Evolutionary conservation across 2,888 invertebrate genomes (phyloP), one percentile per base, ranked within the genome.

Genomic region (Heliconius erato): DNA sequence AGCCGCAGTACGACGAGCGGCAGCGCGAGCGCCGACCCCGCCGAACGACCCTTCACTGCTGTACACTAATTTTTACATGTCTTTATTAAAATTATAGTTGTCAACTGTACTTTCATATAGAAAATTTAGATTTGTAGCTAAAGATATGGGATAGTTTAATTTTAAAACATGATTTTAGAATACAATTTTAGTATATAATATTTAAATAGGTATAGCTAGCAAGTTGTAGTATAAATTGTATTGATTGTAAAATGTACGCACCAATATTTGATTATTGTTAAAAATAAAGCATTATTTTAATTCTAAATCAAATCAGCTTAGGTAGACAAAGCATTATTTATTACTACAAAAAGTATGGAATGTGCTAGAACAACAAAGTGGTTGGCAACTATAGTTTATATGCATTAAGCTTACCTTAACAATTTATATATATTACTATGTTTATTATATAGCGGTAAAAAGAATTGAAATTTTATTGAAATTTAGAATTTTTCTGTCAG

Each of bases 21-120:
- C 0, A 92, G 94, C 9, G 89, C 85, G 76, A 94, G 86, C 65
- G 96, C 92, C 77, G 97, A 95, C 92, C 96, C 92, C 54, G 89
- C 87, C 79, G 94, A 94, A 83, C 91, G 96, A 1, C 96, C 96
- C 7, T 92, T 90, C 91, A 96, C 96, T 83, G 91, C 95, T 89
- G 95, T 96, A 9, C 78, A 67, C 11, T 65, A 44, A 44, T 40
- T 16, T 19, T n/a, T n/a, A 12, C 63, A n/a, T 63, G 1, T n/a
- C n/a, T 23, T n/a, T 63, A n/a, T 63, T 63, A 11, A 12, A 23
- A 63, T 63, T n/a, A 63, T 63, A n/a, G n/a, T 63, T n/a, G 63
- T n/a, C 63, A 63, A 63, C n/a, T n/a, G 0, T 23, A 54, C 5
- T 49, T 6, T 63, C n/a, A n/a, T n/a, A 11, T 54, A 3, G 63